Evolutionary conservation across 2,797 vertebrate species (phyloP), one percentile per base, ranked within the genome.

Genomic region (Florisuga fusca): DNA sequence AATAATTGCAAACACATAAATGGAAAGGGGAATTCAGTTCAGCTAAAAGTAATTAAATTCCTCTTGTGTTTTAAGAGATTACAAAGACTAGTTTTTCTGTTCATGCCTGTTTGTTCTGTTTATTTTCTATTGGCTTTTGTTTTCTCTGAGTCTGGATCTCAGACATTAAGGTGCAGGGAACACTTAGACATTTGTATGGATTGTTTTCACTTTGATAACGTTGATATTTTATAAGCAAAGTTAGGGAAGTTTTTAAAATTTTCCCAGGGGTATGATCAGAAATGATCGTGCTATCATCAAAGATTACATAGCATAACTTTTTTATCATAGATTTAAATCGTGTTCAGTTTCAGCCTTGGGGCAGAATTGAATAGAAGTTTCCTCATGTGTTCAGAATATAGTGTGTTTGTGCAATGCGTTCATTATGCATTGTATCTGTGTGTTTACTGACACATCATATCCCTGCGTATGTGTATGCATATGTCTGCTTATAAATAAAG

Each of bases 21-120:
- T 38, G 23, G 36, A 54, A 81, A 58, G 38, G 59, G 81, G 62
- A 55, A 7, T 50, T 31, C 7, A 75, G 29, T 78, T 90, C 85
- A 86, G 26, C 82, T 69, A 81, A 95, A 95, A 89, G 82, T 94
- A 89, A 93, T 83, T 27, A 64, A 85, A 77, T 89, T 57, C 55
- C 6, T 57, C 10, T 51, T 86, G 8, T 91, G 19, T 51, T 77
- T 68, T 54, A 21, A 72, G 29, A 26, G 16, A 41, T 93, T 73
- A 18, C 16, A 55, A 50, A 53, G n/a, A 26, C 41, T 61, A 31
- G 10, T 59, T 89, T 82, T 92, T 50, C 11, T 76, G 6, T 36
- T 69, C 72, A 3, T 77, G 20, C 13, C 7, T 58, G 43, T 33
- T 78, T 34, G 38, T 41, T 41, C 38, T 41, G 38, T 41, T 14